These are phyloP conservation scores for Novumbra hubbsi DNA, from an alignment of 2,797 vertebrate species.

Conservation along the genomic window DNA sequence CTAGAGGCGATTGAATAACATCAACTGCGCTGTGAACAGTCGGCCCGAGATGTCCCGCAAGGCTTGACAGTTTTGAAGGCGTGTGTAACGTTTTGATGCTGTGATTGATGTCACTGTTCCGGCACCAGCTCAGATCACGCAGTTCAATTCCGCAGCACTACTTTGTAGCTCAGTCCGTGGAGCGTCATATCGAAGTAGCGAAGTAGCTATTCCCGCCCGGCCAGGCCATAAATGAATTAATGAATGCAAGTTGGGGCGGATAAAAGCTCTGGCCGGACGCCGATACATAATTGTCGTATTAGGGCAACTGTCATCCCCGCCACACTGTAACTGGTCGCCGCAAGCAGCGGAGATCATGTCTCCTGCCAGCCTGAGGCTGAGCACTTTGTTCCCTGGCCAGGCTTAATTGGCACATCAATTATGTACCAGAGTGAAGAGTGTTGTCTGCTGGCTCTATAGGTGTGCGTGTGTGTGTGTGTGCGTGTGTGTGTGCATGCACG, in stretches of 20 bases:
- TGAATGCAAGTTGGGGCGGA: too few relatives aligned
- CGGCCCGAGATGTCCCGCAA: too few relatives aligned
- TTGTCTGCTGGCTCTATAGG: conserved; percentile 6
- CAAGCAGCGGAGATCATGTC: background rate
- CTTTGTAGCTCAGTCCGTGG: too few relatives aligned
- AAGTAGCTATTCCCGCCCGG: too few relatives aligned
- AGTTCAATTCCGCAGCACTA: too few relatives aligned
- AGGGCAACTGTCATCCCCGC: background rate
- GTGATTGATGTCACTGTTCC: too few relatives aligned
- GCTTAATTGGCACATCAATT: conserved; percentile 7
- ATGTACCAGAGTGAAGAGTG: conserved; percentile 14
- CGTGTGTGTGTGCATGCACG: background rate
- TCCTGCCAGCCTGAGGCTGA: background rate
- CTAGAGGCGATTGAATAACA: background rate
- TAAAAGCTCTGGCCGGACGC: too few relatives aligned
- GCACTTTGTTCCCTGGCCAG: background rate
- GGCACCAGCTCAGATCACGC: too few relatives aligned
- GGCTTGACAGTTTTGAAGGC: too few relatives aligned
- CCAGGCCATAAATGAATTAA: too few relatives aligned
- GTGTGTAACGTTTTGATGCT: too few relatives aligned
- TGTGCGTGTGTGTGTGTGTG: background rate
- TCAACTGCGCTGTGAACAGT: background rate
- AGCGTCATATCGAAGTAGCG: too few relatives aligned
- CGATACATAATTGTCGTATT: background rate
- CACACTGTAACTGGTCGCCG: background rate